A percentile compares a stretch with the other conserved stretches of the same genome.
Conservation (phyloP, 2,888 invertebrate genomes). For the Tetragnatha montana region DNA sequence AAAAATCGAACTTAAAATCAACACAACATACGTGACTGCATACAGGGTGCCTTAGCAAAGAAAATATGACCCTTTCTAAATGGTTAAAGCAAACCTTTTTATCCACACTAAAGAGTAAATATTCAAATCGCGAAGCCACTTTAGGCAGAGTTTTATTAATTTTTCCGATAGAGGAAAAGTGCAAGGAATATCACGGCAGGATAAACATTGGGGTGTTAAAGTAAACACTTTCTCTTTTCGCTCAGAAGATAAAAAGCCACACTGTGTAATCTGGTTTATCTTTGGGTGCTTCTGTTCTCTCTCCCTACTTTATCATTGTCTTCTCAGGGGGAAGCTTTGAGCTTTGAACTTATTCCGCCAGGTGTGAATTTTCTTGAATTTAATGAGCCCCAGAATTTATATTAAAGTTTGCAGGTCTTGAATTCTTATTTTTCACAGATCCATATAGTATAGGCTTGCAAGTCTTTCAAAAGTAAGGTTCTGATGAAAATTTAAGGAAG, state of each 20-base stretch:
- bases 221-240: slow-evolving; percentile 33
- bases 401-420: too few relatives aligned
- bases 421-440: too few relatives aligned
- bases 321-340: slow-evolving; percentile 17
- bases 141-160: neutral
- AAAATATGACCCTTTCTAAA: too few relatives aligned
- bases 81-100: neutral
- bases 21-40: too few relatives aligned
- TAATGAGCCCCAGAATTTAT: too few relatives aligned
- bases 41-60: too few relatives aligned
- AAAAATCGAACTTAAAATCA: too few relatives aligned
- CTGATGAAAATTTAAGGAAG: neutral
- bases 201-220: slow-evolving; percentile 40
- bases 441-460: too few relatives aligned
- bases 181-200: neutral
- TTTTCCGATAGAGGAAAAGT: neutral
- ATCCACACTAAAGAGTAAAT: neutral
- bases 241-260: slow-evolving; percentile 25
- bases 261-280: slow-evolving; percentile 3
- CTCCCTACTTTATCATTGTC: slow-evolving; percentile 2
- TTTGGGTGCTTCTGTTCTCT: slow-evolving; percentile 1
- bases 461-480: neutral
- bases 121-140: neutral
- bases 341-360: slow-evolving; percentile 23
- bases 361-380: neutral